phyloP scores from a whole-genome alignment of 1,140 invertebrate species.

The Dreissena rostriformis region DNA sequence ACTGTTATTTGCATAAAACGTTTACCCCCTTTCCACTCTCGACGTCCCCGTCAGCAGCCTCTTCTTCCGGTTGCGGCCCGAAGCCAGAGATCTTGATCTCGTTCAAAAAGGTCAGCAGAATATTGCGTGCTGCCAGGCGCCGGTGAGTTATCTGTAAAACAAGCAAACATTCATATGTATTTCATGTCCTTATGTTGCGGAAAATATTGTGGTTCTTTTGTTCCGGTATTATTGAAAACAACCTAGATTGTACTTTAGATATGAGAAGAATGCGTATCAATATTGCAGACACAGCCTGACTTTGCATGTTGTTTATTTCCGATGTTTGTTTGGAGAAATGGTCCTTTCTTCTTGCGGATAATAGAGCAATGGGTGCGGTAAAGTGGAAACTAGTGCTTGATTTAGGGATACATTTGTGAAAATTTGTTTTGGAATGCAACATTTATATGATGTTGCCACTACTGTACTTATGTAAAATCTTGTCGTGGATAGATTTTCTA shows the following conservation, averaged over 20 bases:
- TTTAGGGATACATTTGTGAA: no score
- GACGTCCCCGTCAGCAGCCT: slow-evolving; percentile 1
- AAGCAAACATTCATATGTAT: not conserved
- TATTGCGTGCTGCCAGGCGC: slow-evolving; percentile 58
- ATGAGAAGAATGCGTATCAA: not conserved
- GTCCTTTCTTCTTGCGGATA: no score
- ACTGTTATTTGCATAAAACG: not conserved
- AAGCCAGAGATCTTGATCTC: slow-evolving; percentile 57
- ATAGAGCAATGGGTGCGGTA: no score
- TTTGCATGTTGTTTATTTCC: not conserved
- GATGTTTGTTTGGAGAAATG: not conserved
- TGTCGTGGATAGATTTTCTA: no score
- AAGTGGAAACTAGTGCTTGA: no score
- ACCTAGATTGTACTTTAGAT: not conserved
- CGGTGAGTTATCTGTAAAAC: slow-evolving; percentile 50
- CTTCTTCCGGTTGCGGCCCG: slow-evolving; percentile 40
- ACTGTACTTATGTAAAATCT: no score
- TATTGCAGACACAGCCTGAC: not conserved
- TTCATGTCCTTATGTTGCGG: not conserved
- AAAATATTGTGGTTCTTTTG: not conserved
- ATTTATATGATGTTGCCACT: no score
- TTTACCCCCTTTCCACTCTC: slow-evolving; percentile 24
- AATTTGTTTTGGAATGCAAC: no score
- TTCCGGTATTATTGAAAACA: not conserved
- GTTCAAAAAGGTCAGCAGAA: slow-evolving; percentile 50